phyloP scores from a whole-genome alignment of 2,888 invertebrate genomes.

The Nomada goodeniana region DNA sequence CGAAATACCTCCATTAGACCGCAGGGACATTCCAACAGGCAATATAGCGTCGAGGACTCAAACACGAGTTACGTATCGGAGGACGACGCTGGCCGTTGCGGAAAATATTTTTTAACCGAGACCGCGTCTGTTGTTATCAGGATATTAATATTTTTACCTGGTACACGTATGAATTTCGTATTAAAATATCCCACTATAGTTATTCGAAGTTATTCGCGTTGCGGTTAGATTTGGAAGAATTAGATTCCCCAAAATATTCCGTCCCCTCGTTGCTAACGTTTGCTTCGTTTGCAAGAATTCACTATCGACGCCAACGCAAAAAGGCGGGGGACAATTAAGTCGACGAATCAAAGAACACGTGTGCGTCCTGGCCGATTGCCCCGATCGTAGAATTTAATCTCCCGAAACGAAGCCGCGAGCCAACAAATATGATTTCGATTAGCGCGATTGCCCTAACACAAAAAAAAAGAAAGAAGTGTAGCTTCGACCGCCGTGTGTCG shows the following conservation, averaged over 20 bases:
- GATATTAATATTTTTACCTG: background rate
- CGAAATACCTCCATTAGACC: constrained; percentile 81
- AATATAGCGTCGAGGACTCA: constrained; percentile 79
- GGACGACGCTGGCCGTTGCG: constrained; percentile 52
- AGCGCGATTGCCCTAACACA: constrained; percentile 37
- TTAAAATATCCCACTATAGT: background rate
- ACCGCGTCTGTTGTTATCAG: background rate
- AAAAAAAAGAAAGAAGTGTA: constrained; percentile 31
- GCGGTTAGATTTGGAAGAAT: no score
- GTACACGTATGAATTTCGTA: background rate
- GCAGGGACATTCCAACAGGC: constrained; percentile 79
- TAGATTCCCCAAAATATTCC: background rate
- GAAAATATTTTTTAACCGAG: constrained; percentile 24
- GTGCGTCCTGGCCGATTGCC: background rate
- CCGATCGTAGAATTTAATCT: constrained; percentile 56
- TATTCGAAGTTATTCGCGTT: no score
- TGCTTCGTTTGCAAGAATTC: background rate
- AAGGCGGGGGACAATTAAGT: constrained; percentile 33
- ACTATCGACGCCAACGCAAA: background rate
- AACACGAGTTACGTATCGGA: constrained; percentile 74
- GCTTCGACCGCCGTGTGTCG: constrained; percentile 13
- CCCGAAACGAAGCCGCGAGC: constrained; percentile 56
- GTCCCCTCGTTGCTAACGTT: background rate
- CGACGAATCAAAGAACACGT: constrained; percentile 48
- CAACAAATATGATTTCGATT: constrained; percentile 61